Percentiles rank a stretch among this genome's conserved stretches.
phyloP scores from a whole-genome alignment of 2,797 vertebrate genomes.

The Borostomias antarcticus region DNA sequence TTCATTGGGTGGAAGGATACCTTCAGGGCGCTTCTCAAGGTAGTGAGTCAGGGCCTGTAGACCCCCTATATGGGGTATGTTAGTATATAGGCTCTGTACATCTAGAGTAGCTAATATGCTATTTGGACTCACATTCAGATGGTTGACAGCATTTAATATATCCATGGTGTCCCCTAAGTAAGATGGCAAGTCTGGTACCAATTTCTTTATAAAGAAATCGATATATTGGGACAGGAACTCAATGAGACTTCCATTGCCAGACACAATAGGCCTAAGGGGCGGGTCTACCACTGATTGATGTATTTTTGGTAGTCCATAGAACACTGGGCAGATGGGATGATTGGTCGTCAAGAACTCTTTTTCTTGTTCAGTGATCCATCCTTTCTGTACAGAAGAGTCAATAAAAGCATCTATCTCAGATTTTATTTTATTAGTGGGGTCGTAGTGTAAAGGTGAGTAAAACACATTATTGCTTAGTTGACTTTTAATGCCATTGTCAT shows the following conservation, averaged over 20 bases:
- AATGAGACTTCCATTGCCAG: neutral
- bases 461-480: too few species aligned
- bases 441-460: too few species aligned
- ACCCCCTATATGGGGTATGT: neutral
- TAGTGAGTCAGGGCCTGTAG: neutral
- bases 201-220: neutral
- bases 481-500: too few species aligned
- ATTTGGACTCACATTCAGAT: neutral
- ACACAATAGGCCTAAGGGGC: neutral
- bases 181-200: neutral
- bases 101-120: neutral
- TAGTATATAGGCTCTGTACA: constrained; percentile 1
- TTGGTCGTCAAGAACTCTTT: too few species aligned
- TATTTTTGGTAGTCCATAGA: neutral
- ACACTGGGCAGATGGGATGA: too few species aligned
- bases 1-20: neutral
- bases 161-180: neutral
- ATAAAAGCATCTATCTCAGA: too few species aligned
- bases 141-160: neutral
- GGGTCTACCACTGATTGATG: neutral
- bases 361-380: too few species aligned
- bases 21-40: neutral
- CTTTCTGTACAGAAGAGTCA: too few species aligned
- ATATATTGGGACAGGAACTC: neutral
- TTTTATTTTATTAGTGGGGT: too few species aligned